A percentile compares a stretch with the other conserved stretches of the same genome.
phyloP scores from a whole-genome alignment of 2,113 vertebrate genomes.

The Dipodomys stephensi region DNA sequence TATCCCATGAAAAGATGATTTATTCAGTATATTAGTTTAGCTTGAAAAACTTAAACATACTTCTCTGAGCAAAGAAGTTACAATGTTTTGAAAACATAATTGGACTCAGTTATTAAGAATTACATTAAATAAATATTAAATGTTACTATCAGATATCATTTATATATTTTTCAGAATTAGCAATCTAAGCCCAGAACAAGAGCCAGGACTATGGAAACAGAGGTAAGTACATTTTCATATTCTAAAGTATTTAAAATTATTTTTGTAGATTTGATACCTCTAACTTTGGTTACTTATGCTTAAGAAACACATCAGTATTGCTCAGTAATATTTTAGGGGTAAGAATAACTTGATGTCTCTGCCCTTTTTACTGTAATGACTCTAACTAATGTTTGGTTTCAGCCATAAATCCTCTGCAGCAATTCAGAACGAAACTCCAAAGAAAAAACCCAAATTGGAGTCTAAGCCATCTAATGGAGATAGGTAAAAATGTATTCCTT shows the following conservation, averaged over 20 bases:
- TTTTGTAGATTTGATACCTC: neutral
- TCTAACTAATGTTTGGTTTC: constrained; percentile 84
- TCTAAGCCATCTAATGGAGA: constrained; percentile 99
- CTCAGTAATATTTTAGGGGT: constrained; percentile 8
- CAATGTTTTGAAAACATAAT: neutral
- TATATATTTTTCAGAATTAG: constrained; percentile 91
- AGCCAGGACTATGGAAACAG: constrained; percentile 99
- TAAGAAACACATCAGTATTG: neutral
- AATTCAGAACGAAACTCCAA: constrained; percentile 99
- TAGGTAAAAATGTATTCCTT: constrained; percentile 91
- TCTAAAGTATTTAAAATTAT: constrained; percentile 60
- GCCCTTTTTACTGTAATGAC: constrained; percentile 57
- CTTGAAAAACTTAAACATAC: constrained; percentile 26
- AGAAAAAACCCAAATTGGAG: constrained; percentile 99
- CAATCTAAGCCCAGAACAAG: constrained; percentile 97
- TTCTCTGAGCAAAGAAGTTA: constrained; percentile 9
- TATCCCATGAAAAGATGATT: neutral
- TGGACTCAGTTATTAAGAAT: constrained; percentile 7
- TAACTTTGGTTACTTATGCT: neutral
- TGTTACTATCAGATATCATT: constrained; percentile 73
- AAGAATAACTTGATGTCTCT: constrained; percentile 42
- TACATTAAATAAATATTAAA: constrained; percentile 19
- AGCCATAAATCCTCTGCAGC: constrained; percentile 99
- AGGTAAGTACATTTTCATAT: constrained; percentile 88
- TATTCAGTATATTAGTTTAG: neutral